Base-by-base conservation (phyloP, 2,888 invertebrate species). In the Plagodis pulveraria region DNA sequence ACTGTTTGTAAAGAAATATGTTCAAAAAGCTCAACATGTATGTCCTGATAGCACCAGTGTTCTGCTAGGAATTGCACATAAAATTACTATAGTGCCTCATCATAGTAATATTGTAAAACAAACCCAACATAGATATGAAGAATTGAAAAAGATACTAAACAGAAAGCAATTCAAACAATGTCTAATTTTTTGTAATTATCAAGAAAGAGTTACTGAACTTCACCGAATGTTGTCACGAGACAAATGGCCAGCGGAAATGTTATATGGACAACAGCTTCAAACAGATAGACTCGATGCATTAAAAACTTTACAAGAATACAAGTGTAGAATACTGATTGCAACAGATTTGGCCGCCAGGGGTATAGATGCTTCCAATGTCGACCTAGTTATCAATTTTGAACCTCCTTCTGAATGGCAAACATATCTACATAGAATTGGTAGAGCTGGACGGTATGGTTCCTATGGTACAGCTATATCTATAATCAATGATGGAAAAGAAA, bases 261-360 rank as follows among this genome's bases (percentile, higher is more conserved):
- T 99, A 42, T 95, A 96, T 51, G 97, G 97, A 0, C 94, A 95
- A 58, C 96, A 97, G 85, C 94, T 95, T 10, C 99, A 99, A 93
- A 87, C 86, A 11, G 94, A 96, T 51, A 94, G 99, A 47, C 89
- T 97, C 51, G 93, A 94, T 73, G 96, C 96, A 7, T 94, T 99
- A 62, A 94, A 95, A 70, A 95, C 95, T 69, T 94, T 99, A 56
- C 96, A 97, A 74, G 93, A 95, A 45, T 97, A 96, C 76, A 94
- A 96, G 78, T 97, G 96, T 75, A 94, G 98, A 69, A 96, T 99
- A 72, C 91, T 99, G 61, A 93, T 99, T 50, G 96, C 98, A 0
- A 99, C 99, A 0, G 99, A 98, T 89, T 90, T 98, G 69, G 96
- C 98, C 66, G 96, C 99, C 1, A 94, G 99, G 68, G 99, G 99